These are phyloP conservation scores for Sebastiscus tertius DNA, from an alignment of 2,797 vertebrate species.

Conservation along the genomic window DNA sequence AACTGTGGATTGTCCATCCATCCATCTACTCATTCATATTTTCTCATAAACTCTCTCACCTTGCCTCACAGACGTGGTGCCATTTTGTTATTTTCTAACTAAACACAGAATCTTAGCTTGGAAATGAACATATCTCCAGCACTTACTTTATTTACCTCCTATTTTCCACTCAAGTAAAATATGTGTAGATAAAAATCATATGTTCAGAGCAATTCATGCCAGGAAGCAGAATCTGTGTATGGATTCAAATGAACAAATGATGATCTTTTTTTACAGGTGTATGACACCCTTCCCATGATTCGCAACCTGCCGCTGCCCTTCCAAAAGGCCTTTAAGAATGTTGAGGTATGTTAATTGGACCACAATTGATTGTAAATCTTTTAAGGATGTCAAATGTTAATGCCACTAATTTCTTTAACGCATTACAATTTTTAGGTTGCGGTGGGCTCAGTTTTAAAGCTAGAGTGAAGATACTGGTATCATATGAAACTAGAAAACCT, in stretches of 20 bases:
- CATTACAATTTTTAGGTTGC: too few relatives aligned
- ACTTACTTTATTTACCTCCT: not conserved
- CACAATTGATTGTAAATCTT: not conserved
- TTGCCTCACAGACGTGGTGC: not conserved
- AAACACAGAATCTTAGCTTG: not conserved
- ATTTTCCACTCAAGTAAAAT: not conserved
- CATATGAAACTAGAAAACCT: too few relatives aligned
- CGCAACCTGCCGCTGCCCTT: constrained; percentile 71
- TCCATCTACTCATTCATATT: not conserved
- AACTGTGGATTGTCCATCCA: not conserved
- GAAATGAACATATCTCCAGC: not conserved
- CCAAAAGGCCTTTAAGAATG: constrained; percentile 61
- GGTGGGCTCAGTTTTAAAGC: too few relatives aligned
- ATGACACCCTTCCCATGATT: constrained; percentile 72
- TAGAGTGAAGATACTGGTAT: too few relatives aligned
- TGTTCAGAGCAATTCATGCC: not conserved
- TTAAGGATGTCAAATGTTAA: too few relatives aligned
- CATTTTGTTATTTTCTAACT: not conserved
- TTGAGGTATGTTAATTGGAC: constrained; percentile 4
- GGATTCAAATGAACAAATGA: not conserved
- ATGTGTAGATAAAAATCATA: not conserved
- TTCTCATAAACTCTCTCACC: not conserved
- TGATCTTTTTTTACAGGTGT: constrained; percentile 54
- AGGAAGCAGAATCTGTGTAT: too few relatives aligned
- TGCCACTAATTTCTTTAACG: too few relatives aligned